Percentiles rank a stretch among this genome's conserved stretches.
Conservation (phyloP, 2,113 vertebrate genomes). For the Amblyornis subalaris region DNA sequence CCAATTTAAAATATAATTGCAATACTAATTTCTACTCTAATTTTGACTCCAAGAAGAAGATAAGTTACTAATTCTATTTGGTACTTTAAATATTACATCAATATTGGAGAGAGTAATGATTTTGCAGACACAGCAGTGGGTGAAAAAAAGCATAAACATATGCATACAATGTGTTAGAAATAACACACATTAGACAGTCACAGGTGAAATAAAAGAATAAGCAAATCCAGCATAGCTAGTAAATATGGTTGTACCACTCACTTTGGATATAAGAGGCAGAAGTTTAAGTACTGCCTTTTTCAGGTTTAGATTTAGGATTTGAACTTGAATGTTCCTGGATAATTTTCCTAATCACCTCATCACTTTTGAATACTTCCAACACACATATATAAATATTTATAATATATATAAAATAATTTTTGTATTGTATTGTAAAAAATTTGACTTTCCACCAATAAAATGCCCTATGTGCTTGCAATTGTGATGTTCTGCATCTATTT, state of each 20-base stretch:
- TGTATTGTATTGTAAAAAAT: background rate
- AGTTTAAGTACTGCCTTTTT: background rate
- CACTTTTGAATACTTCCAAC: background rate
- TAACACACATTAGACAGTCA: background rate
- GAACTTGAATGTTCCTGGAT: background rate
- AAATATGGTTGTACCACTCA: background rate
- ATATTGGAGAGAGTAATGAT: background rate
- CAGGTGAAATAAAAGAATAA: background rate
- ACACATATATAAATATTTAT: no score
- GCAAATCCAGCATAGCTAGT: background rate
- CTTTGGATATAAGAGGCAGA: background rate
- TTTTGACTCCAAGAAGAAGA: background rate
- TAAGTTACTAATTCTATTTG: background rate
- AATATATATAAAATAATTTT: background rate
- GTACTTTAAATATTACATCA: background rate
- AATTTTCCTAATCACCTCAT: background rate
- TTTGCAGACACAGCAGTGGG: background rate
- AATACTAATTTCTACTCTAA: background rate
- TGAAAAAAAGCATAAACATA: background rate
- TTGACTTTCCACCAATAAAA: background rate
- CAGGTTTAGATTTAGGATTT: background rate
- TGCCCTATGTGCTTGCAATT: background rate
- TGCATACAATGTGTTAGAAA: background rate
- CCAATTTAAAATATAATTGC: background rate
- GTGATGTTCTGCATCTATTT: background rate